These are phyloP conservation scores for Sminthurides bifidus DNA, from an alignment of 1,140 invertebrate genomes.

Conservation along the genomic window DNA sequence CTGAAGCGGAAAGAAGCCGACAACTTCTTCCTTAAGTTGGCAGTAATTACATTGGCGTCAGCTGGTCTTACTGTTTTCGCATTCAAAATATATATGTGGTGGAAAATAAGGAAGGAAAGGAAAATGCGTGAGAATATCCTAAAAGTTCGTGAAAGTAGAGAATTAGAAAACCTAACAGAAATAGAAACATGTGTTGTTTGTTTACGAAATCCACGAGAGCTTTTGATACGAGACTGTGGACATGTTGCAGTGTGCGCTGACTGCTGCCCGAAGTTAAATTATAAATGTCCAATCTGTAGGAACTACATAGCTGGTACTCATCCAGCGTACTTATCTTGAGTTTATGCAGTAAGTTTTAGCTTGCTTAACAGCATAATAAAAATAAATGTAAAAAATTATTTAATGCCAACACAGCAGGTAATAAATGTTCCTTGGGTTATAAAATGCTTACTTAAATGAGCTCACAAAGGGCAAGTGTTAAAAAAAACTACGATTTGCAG, in stretches of 20 bases:
- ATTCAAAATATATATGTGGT: constrained; percentile 12
- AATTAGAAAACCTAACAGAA: constrained; percentile 15
- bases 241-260: constrained; percentile 74
- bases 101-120: constrained; percentile 14
- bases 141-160: constrained; percentile 14
- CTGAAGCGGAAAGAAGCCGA: constrained; percentile 21
- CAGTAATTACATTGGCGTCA: constrained; percentile 14
- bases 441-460: neutral
- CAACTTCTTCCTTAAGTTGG: constrained; percentile 18
- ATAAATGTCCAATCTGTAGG: constrained; percentile 60
- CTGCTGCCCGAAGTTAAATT: constrained; percentile 49
- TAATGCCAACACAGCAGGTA: constrained; percentile 1
- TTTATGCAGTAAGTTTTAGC: neutral
- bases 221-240: constrained; percentile 66
- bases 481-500: neutral
- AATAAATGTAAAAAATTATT: neutral
- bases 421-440: neutral
- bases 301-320: constrained; percentile 49
- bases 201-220: constrained; percentile 39
- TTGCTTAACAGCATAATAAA: neutral
- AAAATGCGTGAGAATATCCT: constrained; percentile 27
- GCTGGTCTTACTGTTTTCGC: constrained; percentile 14
- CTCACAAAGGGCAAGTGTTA: neutral
- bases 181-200: constrained; percentile 26
- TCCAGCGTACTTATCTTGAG: constrained; percentile 45